Conservation (phyloP, 2,888 invertebrate genomes). For the Bellardia pandia region DNA sequence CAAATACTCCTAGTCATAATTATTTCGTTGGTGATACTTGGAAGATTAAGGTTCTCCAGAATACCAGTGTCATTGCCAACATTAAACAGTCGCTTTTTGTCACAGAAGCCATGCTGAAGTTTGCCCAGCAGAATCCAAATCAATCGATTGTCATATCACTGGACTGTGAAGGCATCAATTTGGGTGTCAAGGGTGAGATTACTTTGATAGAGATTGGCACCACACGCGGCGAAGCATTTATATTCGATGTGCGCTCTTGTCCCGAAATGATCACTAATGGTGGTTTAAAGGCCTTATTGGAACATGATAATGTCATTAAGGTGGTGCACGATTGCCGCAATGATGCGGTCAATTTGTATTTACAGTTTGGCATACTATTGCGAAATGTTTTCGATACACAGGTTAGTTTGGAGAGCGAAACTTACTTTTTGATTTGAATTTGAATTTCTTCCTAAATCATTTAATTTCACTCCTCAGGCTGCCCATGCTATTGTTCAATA, state of each 20-base stretch:
- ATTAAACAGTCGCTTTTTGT: constrained; percentile 91
- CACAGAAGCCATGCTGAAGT: constrained; percentile 89
- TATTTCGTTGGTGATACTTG: constrained; percentile 89
- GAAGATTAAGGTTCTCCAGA: constrained; percentile 92
- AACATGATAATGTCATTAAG: constrained; percentile 92
- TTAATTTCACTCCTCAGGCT: constrained; percentile 84
- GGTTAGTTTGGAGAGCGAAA: constrained; percentile 81
- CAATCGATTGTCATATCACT: constrained; percentile 89
- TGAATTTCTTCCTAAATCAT: neutral
- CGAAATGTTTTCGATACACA: constrained; percentile 96
- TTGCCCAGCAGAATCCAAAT: constrained; percentile 84
- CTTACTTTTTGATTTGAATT: neutral
- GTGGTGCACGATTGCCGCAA: constrained; percentile 97
- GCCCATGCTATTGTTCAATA: constrained; percentile 96
- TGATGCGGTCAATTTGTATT: constrained; percentile 93
- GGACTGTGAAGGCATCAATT: constrained; percentile 96
- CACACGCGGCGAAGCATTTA: constrained; percentile 91
- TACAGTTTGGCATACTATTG: constrained; percentile 93
- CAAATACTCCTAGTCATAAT: constrained; percentile 82
- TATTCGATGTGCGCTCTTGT: constrained; percentile 94
- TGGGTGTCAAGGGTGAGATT: constrained; percentile 94
- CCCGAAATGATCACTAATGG: constrained; percentile 91
- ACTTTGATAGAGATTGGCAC: constrained; percentile 95
- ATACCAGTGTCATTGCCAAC: constrained; percentile 92
- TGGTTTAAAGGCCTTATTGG: constrained; percentile 91